Evolutionary conservation across 2,797 vertebrate genomes (phyloP).

Genomic region (Phaenicophaeus curvirostris): DNA sequence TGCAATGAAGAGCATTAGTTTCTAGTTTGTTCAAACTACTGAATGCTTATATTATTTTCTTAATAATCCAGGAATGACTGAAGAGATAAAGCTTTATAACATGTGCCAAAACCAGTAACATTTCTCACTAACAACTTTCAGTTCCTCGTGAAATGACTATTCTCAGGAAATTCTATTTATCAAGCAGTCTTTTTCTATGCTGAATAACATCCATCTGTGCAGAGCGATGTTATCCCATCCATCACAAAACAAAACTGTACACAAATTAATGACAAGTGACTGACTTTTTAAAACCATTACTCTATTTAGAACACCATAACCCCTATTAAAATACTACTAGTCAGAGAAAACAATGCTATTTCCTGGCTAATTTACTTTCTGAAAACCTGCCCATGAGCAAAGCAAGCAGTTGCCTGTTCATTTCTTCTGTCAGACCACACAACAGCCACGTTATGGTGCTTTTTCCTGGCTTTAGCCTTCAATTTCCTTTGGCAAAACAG

Average conservation of each 20-base stretch:
- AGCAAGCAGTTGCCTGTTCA: neutral
- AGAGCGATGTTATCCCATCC: fast-evolving
- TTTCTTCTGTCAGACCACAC: neutral
- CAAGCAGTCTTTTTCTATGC: neutral
- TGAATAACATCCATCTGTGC: neutral
- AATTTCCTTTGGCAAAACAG: neutral
- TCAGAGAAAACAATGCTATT: neutral
- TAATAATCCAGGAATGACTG: neutral
- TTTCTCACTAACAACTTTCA: neutral
- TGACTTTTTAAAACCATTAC: neutral
- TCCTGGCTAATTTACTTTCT: neutral
- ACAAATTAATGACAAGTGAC: neutral
- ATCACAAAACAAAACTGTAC: neutral
- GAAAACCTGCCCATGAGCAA: neutral
- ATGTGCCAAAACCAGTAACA: neutral
- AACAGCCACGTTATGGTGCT: neutral
- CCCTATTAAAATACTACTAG: neutral
- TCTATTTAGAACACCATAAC: neutral
- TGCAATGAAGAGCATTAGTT: neutral
- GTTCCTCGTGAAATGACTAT: neutral
- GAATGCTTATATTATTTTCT: neutral
- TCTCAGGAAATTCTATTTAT: neutral
- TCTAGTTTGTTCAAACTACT: neutral
- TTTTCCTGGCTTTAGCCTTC: neutral
- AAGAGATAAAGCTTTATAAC: neutral